A percentile compares a stretch with the other conserved stretches of the same genome.
Conservation (phyloP, 2,113 vertebrate genomes). For the Festucalex cinctus region DNA sequence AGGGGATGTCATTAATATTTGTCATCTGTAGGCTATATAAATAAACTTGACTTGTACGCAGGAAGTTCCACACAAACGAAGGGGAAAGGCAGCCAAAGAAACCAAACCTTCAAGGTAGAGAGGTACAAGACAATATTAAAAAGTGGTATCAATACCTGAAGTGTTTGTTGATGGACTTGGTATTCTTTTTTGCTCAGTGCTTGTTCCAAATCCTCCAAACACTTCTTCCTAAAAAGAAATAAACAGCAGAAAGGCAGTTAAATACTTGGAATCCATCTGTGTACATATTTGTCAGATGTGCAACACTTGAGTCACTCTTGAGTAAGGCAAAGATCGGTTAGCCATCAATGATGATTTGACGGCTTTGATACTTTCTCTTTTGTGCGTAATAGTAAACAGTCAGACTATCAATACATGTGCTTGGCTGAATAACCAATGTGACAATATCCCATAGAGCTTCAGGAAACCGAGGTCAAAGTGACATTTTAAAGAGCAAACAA, state of each 20-base stretch:
- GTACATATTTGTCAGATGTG: conserved; percentile 26
- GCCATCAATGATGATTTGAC: not conserved
- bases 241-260: conserved; percentile 2
- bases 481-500: not conserved
- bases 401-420: not conserved
- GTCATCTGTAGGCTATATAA: too few species aligned
- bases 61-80: not conserved
- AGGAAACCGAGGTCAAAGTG: not conserved
- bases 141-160: conserved; percentile 70
- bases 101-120: too few species aligned
- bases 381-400: not conserved
- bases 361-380: not conserved
- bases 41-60: too few species aligned
- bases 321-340: conserved; percentile 12
- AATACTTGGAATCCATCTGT: conserved; percentile 15
- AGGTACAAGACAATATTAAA: not conserved
- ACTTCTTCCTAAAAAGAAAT: conserved; percentile 84
- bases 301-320: conserved; percentile 34
- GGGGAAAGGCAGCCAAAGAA: not conserved
- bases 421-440: not conserved
- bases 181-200: conserved; percentile 85
- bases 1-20: too few species aligned
- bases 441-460: not conserved
- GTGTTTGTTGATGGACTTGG: conserved; percentile 80
- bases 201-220: conserved; percentile 90